These are phyloP conservation scores for Ormyrus labotus DNA, from an alignment of 2,888 invertebrate species.

Conservation along the genomic window DNA sequence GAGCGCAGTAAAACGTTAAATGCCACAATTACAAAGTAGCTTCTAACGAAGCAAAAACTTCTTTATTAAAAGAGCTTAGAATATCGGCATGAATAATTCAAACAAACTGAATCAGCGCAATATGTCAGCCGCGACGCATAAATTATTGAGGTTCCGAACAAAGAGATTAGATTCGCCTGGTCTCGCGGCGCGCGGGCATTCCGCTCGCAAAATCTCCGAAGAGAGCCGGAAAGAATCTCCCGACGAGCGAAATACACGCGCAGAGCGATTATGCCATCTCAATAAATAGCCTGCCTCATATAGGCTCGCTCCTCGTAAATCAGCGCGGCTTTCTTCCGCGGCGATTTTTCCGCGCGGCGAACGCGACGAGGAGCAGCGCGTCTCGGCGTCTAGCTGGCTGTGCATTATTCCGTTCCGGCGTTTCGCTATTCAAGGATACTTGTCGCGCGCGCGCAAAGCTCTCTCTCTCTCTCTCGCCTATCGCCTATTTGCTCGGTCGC, in stretches of 20 bases:
- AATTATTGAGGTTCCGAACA: constrained; percentile 13
- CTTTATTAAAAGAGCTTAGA: constrained; percentile 5
- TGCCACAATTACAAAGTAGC: neutral
- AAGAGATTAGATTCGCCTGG: constrained; percentile 2
- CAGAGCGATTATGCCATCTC: constrained; percentile 7
- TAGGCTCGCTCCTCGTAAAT: constrained; percentile 5
- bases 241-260: neutral
- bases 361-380: too few relatives aligned
- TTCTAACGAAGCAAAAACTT: constrained; percentile 2
- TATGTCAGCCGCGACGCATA: neutral
- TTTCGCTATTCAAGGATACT: constrained; percentile 70
- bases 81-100: constrained; percentile 6
- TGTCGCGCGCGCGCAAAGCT: neutral
- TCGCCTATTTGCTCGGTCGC: constrained; percentile 70
- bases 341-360: too few relatives aligned
- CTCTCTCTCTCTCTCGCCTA: constrained; percentile 58
- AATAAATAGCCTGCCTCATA: neutral
- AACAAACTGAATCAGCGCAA: constrained; percentile 18
- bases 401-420: constrained; percentile 59
- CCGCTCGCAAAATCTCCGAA: neutral
- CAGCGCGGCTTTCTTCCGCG: neutral
- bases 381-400: neutral
- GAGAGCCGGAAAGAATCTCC: neutral
- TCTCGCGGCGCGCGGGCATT: too few relatives aligned
- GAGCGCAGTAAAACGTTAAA: neutral